Evolutionary conservation across 1,140 invertebrate genomes (phyloP), one percentile per base, ranked within the genome.

Genomic region (Drosophila repletoides): DNA sequence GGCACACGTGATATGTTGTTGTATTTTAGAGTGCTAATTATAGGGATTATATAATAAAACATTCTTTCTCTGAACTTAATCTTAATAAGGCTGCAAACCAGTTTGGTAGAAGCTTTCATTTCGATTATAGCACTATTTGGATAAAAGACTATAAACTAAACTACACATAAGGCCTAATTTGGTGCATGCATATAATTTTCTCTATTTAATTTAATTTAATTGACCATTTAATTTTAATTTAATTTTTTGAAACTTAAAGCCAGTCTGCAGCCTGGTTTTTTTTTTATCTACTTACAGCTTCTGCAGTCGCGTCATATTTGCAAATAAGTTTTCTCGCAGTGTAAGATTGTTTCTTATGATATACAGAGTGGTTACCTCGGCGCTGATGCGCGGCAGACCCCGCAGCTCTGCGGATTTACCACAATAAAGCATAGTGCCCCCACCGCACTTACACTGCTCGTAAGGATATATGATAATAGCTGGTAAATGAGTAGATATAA

Each of bases 1-100:
- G 88, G 88, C 36, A 90, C 40, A 19, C 43, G 68, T 86, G 86
- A 88, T 90, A 90, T 90, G 87, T 90, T 90, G 53, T 88, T 86
- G 46, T 74, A 72, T 21, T 88, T 89, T 1, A 90, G 72, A 0
- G 66, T 81, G 10, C 88, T 90, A 26, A 36, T n/a, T n/a, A n/a
- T n/a, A n/a, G n/a, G n/a, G n/a, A n/a, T n/a, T n/a, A n/a, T n/a
- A n/a, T n/a, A n/a, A n/a, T n/a, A n/a, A n/a, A n/a, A n/a, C n/a
- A n/a, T n/a, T n/a, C n/a, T n/a, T n/a, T n/a, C n/a, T n/a, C n/a
- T n/a, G n/a, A n/a, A n/a, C n/a, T n/a, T n/a, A n/a, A n/a, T n/a
- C n/a, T n/a, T n/a, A n/a, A n/a, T n/a, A n/a, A n/a, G n/a, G n/a
- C n/a, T n/a, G n/a, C n/a, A n/a, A n/a, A n/a, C n/a, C n/a, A n/a